phyloP scores from a whole-genome alignment of 2,888 invertebrate species.

The Cancer borealis region DNA sequence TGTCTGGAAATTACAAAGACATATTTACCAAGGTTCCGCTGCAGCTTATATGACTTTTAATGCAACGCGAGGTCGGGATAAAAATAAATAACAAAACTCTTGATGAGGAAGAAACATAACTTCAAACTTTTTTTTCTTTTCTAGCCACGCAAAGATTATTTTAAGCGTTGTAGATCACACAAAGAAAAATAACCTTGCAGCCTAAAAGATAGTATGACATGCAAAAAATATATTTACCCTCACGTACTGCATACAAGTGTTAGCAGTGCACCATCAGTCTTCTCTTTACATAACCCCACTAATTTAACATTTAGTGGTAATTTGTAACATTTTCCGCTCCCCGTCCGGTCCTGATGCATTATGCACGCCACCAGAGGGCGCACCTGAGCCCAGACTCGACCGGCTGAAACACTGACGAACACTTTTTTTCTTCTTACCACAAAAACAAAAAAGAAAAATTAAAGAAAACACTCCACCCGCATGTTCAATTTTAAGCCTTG shows the following conservation, averaged over 20 bases:
- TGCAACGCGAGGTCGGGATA: neutral
- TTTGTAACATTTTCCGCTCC: neutral
- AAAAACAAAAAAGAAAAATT: neutral
- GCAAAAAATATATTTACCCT: neutral
- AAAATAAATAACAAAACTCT: neutral
- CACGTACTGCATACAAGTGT: neutral
- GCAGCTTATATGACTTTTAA: too few species aligned
- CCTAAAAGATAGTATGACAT: too few species aligned
- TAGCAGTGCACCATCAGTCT: neutral
- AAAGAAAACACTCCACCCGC: neutral
- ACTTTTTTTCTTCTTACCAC: neutral
- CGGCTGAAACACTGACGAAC: neutral
- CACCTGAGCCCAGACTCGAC: neutral
- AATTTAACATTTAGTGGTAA: conserved; percentile 2
- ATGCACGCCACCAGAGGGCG: neutral
- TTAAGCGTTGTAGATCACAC: too few species aligned
- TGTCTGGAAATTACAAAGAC: neutral
- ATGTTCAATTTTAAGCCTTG: neutral
- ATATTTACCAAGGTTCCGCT: neutral
- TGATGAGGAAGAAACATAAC: neutral
- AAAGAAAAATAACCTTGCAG: too few species aligned
- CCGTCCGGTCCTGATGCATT: neutral
- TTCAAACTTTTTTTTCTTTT: neutral
- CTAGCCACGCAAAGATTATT: neutral
- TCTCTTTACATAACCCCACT: neutral